Evolutionary conservation across 2,113 vertebrate species (phyloP), one percentile per base, ranked within the genome.

Genomic region (Clarias magur): DNA sequence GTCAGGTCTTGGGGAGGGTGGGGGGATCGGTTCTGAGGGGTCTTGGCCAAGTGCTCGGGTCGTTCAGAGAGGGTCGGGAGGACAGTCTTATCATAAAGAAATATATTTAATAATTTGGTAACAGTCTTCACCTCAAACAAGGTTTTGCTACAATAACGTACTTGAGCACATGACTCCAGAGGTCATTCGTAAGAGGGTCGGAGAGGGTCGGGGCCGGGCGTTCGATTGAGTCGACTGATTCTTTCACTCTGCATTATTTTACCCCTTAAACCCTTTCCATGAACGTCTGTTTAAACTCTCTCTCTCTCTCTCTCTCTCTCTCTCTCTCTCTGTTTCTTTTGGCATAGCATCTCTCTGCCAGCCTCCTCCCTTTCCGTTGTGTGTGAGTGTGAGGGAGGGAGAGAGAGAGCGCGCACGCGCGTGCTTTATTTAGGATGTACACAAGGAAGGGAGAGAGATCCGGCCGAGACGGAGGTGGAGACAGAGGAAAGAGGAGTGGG

Each of bases 341-440:
- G 60, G 85, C 56, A 82, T 67, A 7, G 56, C 70, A 53, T 86
- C 15, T 67, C 60, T 78, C 42, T 23, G 30, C 63, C 84, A 42
- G 13, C 65, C 90, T 92, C 93, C 92, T 92, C 93, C 91, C 93
- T 93, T 92, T 88, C 89, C 87, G 21, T 85, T 92, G 89, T 93
- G 79, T 60, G 78, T 34, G 54, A 34, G 79, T 30, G 79, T 34
- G 72, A 75, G 84, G 80, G 42, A 85, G 48, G 10, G 13, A 16
- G 60, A 57, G 1, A 25, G 62, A 23, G n/a, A 60, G 23, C 34
- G 38, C 53, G 27, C 57, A 38, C 62, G 54, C 87, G 89, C 86
- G 85, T 88, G 92, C 93, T 95, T 94, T 94, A 93, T 95, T 95
- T 94, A 93, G 94, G 94, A 95, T 94, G 93, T 94, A 92, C 88